These are phyloP conservation scores for Calycopis cecrops DNA, from an alignment of 1,140 invertebrate species.

Conservation along the genomic window DNA sequence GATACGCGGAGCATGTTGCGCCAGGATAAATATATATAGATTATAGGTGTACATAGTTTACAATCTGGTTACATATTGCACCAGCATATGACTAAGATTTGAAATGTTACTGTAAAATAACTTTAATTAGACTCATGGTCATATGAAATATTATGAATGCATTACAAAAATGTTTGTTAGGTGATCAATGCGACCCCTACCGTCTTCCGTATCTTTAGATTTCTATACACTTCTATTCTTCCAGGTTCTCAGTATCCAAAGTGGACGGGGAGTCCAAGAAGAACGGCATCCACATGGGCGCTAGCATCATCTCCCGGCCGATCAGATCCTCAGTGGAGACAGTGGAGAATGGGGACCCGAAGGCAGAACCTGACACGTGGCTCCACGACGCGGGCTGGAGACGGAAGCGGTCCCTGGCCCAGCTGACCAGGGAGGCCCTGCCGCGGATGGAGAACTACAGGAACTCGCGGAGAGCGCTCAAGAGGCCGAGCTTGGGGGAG, in stretches of 20 bases:
- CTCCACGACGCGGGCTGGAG: slow-evolving; percentile 60
- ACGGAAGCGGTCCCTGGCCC: slow-evolving; percentile 74
- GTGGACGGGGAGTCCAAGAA: slow-evolving; percentile 55
- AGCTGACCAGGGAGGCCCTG: slow-evolving; percentile 84
- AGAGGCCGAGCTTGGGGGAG: slow-evolving; percentile 84
- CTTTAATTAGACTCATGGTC: too few relatives aligned
- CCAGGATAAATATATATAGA: too few relatives aligned
- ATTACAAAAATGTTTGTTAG: too few relatives aligned
- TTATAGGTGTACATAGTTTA: too few relatives aligned
- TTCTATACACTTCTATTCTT: neutral
- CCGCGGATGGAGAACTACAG: slow-evolving; percentile 93
- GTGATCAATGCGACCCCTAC: too few relatives aligned
- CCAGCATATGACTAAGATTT: too few relatives aligned
- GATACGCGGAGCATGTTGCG: too few relatives aligned
- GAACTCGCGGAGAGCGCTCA: slow-evolving; percentile 82
- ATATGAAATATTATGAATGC: too few relatives aligned
- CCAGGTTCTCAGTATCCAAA: slow-evolving; percentile 51
- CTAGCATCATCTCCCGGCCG: slow-evolving; percentile 58
- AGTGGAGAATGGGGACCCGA: slow-evolving; percentile 40
- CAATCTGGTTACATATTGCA: too few relatives aligned
- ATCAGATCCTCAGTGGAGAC: slow-evolving; percentile 47
- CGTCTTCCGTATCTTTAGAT: neutral
- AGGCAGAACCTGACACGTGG: slow-evolving; percentile 50
- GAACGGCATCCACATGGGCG: slow-evolving; percentile 65
- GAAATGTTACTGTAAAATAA: too few relatives aligned